Base-by-base conservation (phyloP, 2,888 invertebrate species). In the Apamea epomidion region DNA sequence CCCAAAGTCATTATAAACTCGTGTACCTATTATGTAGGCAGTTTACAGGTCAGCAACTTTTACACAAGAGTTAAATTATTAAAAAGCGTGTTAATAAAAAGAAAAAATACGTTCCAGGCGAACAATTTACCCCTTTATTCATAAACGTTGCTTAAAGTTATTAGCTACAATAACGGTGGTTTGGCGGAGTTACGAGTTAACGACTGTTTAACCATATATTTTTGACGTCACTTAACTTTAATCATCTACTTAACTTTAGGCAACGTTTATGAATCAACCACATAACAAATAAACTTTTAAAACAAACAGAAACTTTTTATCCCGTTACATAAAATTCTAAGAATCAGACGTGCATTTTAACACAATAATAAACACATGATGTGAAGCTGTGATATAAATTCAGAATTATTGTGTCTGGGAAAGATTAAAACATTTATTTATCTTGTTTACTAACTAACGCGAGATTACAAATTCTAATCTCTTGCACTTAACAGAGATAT, bases 11-110 rank as follows among this genome's bases (percentile, higher is more conserved):
- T 78, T 79, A 78, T 68, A 62, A 84, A 69, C 69, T 64, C 42
- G 58, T 51, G 48, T 81, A 51, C 45, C 70, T 74, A 16, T 25
- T 74, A 16, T 25, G 54, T 25, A n/a, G 54, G 37, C 51, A 51
- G 14, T 62, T 58, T 69, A 83, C 77, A 83, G 81, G 54, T 81
- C 81, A 81, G 83, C 62, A 69, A 64, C 12, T 76, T 82, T 83
- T 54, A 83, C 77, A 62, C 29, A 68, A 68, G 37, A 65, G 48
- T 74, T 32, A 42, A 67, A 42, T 71, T 71, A 64, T 51, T 21
- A 32, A 58, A 60, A 60, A 60, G 60, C 12, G 4, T 60, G 14
- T 60, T 60, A 60, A n/a, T n/a, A n/a, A 14, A n/a, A 10, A n/a
- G n/a, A 54, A 60, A 37, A 37, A 62, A 42, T 29, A 29, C 32